Evolutionary conservation across 2,888 invertebrate genomes (phyloP).

Genomic region (Seira ritae): DNA sequence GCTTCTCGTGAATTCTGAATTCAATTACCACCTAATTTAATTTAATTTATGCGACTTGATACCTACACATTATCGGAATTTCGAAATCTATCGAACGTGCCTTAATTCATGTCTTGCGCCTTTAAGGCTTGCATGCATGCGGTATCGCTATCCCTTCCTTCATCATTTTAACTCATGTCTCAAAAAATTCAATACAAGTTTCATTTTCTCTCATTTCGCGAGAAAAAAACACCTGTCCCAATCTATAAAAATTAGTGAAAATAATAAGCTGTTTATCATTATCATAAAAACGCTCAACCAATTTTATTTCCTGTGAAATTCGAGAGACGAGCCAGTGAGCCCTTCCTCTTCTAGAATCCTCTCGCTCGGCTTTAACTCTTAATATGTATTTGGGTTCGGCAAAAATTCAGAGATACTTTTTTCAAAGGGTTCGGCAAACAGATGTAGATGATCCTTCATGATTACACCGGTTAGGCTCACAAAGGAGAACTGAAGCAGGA

Average conservation of each 20-base stretch:
- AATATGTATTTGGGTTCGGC: slow-evolving; percentile 5
- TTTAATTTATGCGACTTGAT: slow-evolving; percentile 10
- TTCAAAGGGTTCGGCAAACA: too few relatives aligned
- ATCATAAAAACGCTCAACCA: not conserved
- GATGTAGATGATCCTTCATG: not conserved
- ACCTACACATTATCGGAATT: not conserved
- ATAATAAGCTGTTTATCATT: not conserved
- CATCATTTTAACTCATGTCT: not conserved
- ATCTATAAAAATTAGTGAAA: not conserved
- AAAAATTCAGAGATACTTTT: too few relatives aligned
- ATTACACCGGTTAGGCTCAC: not conserved
- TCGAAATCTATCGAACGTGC: not conserved
- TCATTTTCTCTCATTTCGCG: not conserved
- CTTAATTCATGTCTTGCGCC: not conserved
- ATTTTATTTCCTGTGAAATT: slow-evolving; percentile 10
- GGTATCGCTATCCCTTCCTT: too few relatives aligned
- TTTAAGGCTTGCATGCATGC: not conserved
- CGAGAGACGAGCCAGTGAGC: too few relatives aligned
- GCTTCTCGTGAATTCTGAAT: too few relatives aligned
- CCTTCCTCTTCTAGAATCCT: slow-evolving; percentile 8
- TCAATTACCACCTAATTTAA: slow-evolving; percentile 20
- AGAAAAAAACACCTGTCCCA: slow-evolving; percentile 3
- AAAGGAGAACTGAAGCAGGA: slow-evolving; percentile 9
- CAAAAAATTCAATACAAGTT: not conserved
- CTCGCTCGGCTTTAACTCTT: not conserved